phyloP scores from a whole-genome alignment of 92 coral and sea anemone genomes.

The Siderastrea siderea region DNA sequence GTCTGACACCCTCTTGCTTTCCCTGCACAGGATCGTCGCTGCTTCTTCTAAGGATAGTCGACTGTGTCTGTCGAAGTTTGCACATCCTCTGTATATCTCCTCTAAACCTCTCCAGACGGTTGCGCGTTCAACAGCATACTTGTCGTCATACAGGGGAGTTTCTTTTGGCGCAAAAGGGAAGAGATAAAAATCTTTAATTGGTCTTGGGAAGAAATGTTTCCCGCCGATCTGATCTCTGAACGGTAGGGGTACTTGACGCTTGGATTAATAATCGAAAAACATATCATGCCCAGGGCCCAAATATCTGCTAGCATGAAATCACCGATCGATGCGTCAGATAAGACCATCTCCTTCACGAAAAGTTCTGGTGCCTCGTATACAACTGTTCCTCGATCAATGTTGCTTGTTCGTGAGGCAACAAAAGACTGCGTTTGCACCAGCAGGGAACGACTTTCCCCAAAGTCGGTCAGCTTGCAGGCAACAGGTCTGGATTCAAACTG shows the following conservation, averaged over 20 bases:
- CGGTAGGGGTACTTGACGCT: constrained; percentile 27
- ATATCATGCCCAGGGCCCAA: constrained; percentile 30
- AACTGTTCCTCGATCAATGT: constrained; percentile 18
- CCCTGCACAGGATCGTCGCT: constrained; percentile 13
- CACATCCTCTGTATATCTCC: constrained; percentile 35
- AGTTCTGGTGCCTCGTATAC: constrained; percentile 34
- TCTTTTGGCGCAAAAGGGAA: constrained; percentile 8
- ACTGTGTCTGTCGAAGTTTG: constrained; percentile 31
- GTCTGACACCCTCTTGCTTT: constrained; percentile 17
- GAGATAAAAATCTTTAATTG: constrained; percentile 24
- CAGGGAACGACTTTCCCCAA: constrained; percentile 11
- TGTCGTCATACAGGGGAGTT: constrained; percentile 17
- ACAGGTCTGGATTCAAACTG: constrained; percentile 15
- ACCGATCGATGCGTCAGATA: not conserved
- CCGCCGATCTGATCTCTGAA: constrained; percentile 16
- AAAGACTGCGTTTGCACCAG: constrained; percentile 6
- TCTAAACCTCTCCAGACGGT: constrained; percentile 44
- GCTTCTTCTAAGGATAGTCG: constrained; percentile 43
- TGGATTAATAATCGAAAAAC: constrained; percentile 12
- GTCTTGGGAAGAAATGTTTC: constrained; percentile 34
- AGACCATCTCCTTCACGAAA: not conserved
- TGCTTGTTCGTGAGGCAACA: not conserved
- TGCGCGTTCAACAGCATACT: constrained; percentile 36
- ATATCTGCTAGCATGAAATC: constrained; percentile 1
- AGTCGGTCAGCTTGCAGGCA: constrained; percentile 3